Base-by-base conservation (phyloP, 30 jellyfish, hydroid and myxozoan genomes). In the Sanderia malayensis region DNA sequence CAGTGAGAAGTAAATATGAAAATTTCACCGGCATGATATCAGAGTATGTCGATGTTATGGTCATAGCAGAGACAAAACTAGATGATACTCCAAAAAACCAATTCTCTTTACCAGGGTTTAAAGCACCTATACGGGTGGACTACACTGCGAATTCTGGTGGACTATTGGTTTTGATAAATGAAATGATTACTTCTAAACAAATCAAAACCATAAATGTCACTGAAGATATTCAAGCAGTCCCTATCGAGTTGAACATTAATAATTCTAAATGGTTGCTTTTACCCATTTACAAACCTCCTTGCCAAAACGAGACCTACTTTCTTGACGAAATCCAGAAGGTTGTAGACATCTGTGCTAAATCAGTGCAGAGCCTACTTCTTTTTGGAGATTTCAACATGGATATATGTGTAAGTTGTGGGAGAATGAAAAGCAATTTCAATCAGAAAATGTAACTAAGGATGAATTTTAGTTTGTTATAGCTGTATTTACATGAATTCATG, bases 381-480 rank as follows among this genome's bases (percentile, higher is more conserved):
- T 30, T 49, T 57, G 64, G 73, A 4, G 84, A 55, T 57, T 53
- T 72, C 32, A 72, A 72, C 74, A 18, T 72, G 46, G 84, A 72
- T 45, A 53, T n/a, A n/a, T n/a, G n/a, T n/a, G n/a, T n/a, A n/a
- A n/a, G n/a, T n/a, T n/a, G n/a, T n/a, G n/a, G n/a, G n/a, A n/a
- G n/a, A n/a, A n/a, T n/a, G n/a, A n/a, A n/a, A n/a, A n/a, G n/a
- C n/a, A n/a, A n/a, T n/a, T n/a, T n/a, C n/a, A n/a, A n/a, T n/a
- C n/a, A n/a, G n/a, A n/a, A n/a, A n/a, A n/a, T n/a, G n/a, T n/a
- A n/a, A n/a, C n/a, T n/a, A n/a, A n/a, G n/a, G n/a, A n/a, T n/a
- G n/a, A n/a, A n/a, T n/a, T n/a, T n/a, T n/a, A n/a, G n/a, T n/a
- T n/a, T n/a, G n/a, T n/a, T n/a, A n/a, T n/a, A n/a, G n/a, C n/a